Conservation (phyloP, 64 coral and sea anemone genomes). For the Hydrozoanthus tunicans region DNA sequence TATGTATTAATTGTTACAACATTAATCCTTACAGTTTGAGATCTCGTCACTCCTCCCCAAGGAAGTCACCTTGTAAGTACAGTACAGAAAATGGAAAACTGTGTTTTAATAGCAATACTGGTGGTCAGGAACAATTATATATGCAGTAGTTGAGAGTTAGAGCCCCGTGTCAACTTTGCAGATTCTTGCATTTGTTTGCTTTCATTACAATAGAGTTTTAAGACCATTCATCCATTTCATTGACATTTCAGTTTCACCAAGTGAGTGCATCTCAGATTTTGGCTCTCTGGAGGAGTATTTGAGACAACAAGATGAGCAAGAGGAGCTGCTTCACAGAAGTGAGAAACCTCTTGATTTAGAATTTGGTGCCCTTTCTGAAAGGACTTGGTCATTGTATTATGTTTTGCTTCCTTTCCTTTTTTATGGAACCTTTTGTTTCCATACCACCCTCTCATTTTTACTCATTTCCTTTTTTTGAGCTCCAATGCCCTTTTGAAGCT, state of each 20-base stretch:
- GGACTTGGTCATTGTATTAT: no score
- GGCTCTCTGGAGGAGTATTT: constrained; percentile 65
- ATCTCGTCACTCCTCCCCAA: constrained; percentile 75
- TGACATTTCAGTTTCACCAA: constrained; percentile 61
- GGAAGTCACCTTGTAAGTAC: constrained; percentile 83
- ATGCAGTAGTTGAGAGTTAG: no score
- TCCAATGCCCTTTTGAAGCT: no score
- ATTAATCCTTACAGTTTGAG: constrained; percentile 38
- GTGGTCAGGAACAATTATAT: no score
- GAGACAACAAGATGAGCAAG: constrained; percentile 78
- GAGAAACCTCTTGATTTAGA: not conserved
- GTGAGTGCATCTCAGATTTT: constrained; percentile 80
- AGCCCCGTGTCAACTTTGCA: no score
- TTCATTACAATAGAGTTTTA: not conserved
- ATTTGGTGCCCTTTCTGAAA: no score
- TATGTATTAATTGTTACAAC: not conserved
- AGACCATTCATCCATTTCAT: not conserved
- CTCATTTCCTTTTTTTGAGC: no score
- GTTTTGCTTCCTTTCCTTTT: no score
- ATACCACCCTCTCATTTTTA: no score
- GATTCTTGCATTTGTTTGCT: no score
- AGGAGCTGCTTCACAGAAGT: constrained; percentile 75
- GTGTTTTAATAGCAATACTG: not conserved
- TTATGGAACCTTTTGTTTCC: no score
- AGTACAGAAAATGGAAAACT: not conserved